These are phyloP conservation scores for Agriotes lineatus DNA, from an alignment of 2,888 invertebrate species.

Conservation along the genomic window DNA sequence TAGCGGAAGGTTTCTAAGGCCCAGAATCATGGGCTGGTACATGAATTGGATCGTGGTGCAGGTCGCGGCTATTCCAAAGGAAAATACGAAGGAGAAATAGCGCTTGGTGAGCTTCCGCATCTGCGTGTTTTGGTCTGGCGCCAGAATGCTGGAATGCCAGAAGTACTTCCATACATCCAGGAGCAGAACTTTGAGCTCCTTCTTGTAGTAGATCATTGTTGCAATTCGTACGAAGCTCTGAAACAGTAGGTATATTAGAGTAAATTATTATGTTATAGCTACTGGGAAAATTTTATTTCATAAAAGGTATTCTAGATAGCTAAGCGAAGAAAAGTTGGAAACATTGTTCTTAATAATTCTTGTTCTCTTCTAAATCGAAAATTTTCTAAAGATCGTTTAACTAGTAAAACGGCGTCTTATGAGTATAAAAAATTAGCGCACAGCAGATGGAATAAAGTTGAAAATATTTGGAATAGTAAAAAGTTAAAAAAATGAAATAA, in stretches of 20 bases:
- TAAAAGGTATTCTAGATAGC: too few species aligned
- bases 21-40: constrained; percentile 17
- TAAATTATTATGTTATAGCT: background rate
- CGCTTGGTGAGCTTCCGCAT: background rate
- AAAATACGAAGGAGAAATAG: constrained; percentile 9
- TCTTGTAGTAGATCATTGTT: constrained; percentile 16
- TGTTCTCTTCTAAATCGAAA: too few species aligned
- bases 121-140: background rate
- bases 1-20: constrained; percentile 1
- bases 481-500: too few species aligned
- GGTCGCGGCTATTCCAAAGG: constrained; percentile 13
- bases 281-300: background rate
- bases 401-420: too few species aligned
- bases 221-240: constrained; percentile 17
- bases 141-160: background rate
- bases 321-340: too few species aligned
- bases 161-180: background rate
- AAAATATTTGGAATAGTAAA: too few species aligned
- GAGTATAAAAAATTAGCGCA: too few species aligned
- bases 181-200: background rate
- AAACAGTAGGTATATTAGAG: background rate
- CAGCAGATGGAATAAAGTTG: too few species aligned
- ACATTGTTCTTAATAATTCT: too few species aligned
- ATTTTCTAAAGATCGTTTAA: too few species aligned
- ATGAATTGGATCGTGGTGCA: constrained; percentile 23